These are phyloP conservation scores for Coracopsis vasa DNA, from an alignment of 2,113 vertebrate species.

Conservation along the genomic window DNA sequence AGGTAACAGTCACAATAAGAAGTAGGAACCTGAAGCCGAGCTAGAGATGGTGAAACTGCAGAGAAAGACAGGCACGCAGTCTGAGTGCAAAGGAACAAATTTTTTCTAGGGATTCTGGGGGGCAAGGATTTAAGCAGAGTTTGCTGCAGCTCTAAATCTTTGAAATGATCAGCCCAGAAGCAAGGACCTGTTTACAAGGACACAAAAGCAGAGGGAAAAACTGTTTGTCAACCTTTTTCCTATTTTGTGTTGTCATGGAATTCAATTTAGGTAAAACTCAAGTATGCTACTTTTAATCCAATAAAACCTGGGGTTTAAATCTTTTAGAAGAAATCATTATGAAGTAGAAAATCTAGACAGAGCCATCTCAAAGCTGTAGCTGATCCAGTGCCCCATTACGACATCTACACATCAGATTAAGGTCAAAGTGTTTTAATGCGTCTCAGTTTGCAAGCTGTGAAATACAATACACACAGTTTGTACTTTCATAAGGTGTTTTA, in stretches of 20 bases:
- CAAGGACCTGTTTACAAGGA: slow-evolving; percentile 6
- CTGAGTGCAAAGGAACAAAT: background rate
- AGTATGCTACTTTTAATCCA: background rate
- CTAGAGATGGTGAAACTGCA: background rate
- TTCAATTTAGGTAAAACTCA: background rate
- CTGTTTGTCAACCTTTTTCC: background rate
- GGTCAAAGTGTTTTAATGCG: background rate
- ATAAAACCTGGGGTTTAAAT: background rate
- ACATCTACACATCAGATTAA: background rate
- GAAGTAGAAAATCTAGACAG: background rate
- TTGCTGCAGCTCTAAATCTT: background rate
- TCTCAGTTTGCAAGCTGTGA: background rate
- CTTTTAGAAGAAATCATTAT: background rate
- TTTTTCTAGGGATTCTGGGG: background rate
- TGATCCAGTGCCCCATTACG: background rate
- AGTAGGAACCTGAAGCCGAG: background rate
- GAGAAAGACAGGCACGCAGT: background rate
- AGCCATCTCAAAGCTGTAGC: background rate
- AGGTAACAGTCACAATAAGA: background rate
- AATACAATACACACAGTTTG: background rate
- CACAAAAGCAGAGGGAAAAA: background rate
- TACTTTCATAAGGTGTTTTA: background rate
- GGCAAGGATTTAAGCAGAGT: background rate
- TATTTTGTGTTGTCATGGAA: background rate
- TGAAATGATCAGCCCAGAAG: background rate